A percentile compares a stretch with the other conserved stretches of the same genome.
Evolutionary conservation across 2,888 invertebrate species (phyloP).

Genomic region (Helobdella robusta): DNA sequence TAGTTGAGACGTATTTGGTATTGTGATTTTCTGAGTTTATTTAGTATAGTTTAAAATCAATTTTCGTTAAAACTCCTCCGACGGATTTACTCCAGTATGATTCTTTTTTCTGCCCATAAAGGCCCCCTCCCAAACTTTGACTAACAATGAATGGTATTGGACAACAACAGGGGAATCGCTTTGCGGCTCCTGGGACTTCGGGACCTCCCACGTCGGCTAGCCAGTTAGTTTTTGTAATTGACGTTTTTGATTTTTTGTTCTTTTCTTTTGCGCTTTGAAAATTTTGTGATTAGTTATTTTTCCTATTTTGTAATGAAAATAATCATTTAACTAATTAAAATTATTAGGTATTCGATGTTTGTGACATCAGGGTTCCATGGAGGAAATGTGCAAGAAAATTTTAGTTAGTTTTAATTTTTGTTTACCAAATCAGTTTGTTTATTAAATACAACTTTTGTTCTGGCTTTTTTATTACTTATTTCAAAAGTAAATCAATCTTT

Average conservation of each 20-base stretch:
- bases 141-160: conserved; percentile 15
- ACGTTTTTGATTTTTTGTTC: background rate
- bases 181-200: background rate
- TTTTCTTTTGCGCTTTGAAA: background rate
- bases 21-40: too few species aligned
- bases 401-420: background rate
- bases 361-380: too few species aligned
- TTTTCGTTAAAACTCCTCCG: too few species aligned
- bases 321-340: too few species aligned
- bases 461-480: background rate
- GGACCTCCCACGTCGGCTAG: conserved; percentile 1
- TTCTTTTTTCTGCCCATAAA: conserved; percentile 5
- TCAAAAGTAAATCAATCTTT: too few species aligned
- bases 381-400: background rate
- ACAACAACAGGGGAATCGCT: conserved; percentile 14
- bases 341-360: too few species aligned
- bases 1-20: too few species aligned
- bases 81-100: conserved; percentile 14
- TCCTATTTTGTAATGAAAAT: too few species aligned
- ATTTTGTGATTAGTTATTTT: too few species aligned
- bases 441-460: background rate
- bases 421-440: background rate
- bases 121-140: background rate
- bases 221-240: conserved; percentile 5
- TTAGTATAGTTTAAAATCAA: too few species aligned